These are phyloP conservation scores for Phaethornis superciliosus DNA, from an alignment of 2,113 vertebrate species.

Conservation along the genomic window DNA sequence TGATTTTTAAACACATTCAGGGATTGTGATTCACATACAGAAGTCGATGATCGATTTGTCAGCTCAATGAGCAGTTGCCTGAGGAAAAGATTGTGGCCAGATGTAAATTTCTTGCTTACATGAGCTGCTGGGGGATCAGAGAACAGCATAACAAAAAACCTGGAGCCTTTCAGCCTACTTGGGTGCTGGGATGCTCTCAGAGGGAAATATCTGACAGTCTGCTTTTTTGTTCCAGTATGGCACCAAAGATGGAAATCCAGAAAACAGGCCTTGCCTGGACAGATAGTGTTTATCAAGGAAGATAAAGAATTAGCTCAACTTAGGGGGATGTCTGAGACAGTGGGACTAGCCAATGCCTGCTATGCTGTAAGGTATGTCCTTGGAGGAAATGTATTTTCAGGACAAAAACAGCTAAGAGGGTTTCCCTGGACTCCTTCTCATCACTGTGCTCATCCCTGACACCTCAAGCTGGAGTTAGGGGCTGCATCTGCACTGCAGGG, in stretches of 20 bases:
- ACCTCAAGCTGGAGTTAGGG: background rate
- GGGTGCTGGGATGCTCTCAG: background rate
- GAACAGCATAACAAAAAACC: background rate
- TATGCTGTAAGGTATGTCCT: slow-evolving; percentile 72
- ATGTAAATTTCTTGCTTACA: background rate
- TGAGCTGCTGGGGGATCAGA: background rate
- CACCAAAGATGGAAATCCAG: slow-evolving; percentile 44
- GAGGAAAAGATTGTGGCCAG: background rate
- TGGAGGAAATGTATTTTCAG: background rate
- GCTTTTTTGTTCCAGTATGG: slow-evolving; percentile 58
- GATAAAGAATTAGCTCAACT: slow-evolving; percentile 74
- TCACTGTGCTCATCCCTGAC: background rate
- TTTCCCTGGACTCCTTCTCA: background rate
- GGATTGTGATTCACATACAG: background rate
- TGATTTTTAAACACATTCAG: too few relatives aligned
- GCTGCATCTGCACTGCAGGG: background rate
- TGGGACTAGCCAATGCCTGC: slow-evolving; percentile 77
- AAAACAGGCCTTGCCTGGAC: background rate
- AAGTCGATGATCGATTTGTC: background rate
- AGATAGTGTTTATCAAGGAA: slow-evolving; percentile 34
- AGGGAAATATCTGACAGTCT: background rate
- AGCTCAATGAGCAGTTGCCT: background rate
- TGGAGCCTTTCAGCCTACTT: background rate
- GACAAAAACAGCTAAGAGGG: background rate
- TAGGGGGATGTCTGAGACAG: slow-evolving; percentile 40